phyloP scores from a whole-genome alignment of 1,140 invertebrate species.

The Drosophila arawakana region DNA sequence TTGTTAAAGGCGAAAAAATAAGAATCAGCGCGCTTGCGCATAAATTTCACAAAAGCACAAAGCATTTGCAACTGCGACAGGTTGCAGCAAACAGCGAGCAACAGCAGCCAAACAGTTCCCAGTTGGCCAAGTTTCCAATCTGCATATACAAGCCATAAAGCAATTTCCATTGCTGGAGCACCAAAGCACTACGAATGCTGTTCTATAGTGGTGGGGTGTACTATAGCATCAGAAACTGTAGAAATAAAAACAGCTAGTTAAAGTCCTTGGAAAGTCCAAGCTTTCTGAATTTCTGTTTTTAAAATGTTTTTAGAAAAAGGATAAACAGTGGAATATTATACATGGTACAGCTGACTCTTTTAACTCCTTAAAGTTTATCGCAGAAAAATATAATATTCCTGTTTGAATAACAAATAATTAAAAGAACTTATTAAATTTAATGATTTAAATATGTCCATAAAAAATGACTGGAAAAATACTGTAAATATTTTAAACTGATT shows the following conservation, averaged over 20 bases:
- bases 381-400: too few relatives aligned
- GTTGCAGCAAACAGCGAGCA: constrained; percentile 54
- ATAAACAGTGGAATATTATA: too few relatives aligned
- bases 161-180: constrained; percentile 79
- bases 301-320: too few relatives aligned
- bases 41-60: constrained; percentile 67
- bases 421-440: too few relatives aligned
- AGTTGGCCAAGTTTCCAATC: constrained; percentile 60
- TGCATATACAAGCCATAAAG: constrained; percentile 84
- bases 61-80: constrained; percentile 58
- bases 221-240: constrained; percentile 6
- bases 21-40: constrained; percentile 82
- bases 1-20: constrained; percentile 83
- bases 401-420: too few relatives aligned
- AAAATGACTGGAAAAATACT: too few relatives aligned
- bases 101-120: constrained; percentile 42
- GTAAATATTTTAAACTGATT: not conserved
- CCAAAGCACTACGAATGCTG: constrained; percentile 60
- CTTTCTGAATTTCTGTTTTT: too few relatives aligned
- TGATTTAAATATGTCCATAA: too few relatives aligned
- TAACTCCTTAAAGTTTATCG: too few relatives aligned
- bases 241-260: constrained; percentile 8
- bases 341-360: too few relatives aligned
- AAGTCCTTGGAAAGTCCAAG: not conserved
- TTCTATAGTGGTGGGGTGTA: constrained; percentile 16